phyloP scores from a whole-genome alignment of 2,113 vertebrate genomes.

The Aegotheles bennettii region DNA sequence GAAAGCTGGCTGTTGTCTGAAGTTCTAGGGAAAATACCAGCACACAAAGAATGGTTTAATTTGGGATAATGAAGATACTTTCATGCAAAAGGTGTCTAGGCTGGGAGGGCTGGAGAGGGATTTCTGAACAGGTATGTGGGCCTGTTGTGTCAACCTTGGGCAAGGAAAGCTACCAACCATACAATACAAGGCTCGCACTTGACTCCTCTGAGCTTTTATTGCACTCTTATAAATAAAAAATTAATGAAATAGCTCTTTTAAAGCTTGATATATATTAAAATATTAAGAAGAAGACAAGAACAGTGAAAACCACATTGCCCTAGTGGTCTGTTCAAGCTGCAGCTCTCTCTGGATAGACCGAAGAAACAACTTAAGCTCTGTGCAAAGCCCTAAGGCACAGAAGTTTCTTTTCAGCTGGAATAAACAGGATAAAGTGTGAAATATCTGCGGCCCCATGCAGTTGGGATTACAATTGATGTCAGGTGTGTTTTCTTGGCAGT shows the following conservation, averaged over 20 bases:
- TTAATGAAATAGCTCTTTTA: not conserved
- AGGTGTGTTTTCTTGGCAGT: not conserved
- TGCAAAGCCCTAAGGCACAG: not conserved
- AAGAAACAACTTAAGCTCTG: not conserved
- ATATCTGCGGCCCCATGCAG: not conserved
- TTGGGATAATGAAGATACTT: not conserved
- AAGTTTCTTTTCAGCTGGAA: not conserved
- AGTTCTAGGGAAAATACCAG: not conserved
- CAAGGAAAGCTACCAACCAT: not conserved
- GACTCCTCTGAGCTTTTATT: not conserved
- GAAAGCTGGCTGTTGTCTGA: not conserved
- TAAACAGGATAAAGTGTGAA: not conserved
- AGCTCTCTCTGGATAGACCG: not conserved
- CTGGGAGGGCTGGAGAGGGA: not conserved
- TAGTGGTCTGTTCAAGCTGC: not conserved
- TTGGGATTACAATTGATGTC: not conserved
- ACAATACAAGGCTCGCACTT: not conserved
- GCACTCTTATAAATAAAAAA: slow-evolving; percentile 11
- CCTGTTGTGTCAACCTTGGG: not conserved
- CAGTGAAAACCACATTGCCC: not conserved
- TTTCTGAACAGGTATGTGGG: fast-evolving
- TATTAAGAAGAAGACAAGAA: not conserved
- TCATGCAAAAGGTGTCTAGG: not conserved
- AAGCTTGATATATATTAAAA: not conserved
- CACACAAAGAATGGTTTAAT: not conserved